These are phyloP conservation scores for Trididemnum miniatum DNA, from an alignment of 23 tunicate genomes.

Conservation along the genomic window DNA sequence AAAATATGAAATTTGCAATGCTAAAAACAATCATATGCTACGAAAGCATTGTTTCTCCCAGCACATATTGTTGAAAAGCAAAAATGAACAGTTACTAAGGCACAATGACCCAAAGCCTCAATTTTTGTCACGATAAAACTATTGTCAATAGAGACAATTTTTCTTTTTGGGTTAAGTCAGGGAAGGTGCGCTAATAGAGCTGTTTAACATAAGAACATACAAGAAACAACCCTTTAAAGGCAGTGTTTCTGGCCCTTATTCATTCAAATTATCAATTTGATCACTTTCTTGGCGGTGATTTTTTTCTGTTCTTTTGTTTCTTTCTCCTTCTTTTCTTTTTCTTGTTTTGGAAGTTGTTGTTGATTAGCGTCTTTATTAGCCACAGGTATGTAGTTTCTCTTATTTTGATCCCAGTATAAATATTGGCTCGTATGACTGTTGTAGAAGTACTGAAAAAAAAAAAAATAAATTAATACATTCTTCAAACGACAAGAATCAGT, in stretches of 20 bases:
- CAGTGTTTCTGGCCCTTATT: no score
- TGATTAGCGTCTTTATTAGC: constrained; percentile 16
- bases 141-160: no score
- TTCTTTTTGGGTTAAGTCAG: no score
- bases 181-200: no score
- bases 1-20: no score
- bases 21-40: neutral
- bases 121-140: no score
- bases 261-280: no score
- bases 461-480: no score
- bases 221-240: no score
- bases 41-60: neutral
- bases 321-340: constrained; percentile 51
- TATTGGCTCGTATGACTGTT: constrained; percentile 77
- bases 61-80: neutral
- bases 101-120: no score
- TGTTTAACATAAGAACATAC: no score
- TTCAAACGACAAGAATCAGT: no score
- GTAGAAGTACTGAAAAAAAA: constrained; percentile 85
- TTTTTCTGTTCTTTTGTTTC: constrained; percentile 56
- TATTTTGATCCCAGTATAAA: constrained; percentile 81
- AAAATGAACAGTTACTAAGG: neutral
- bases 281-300: constrained; percentile 74
- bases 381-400: constrained; percentile 61
- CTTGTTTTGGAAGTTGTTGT: constrained; percentile 21